Evolutionary conservation across 1,140 invertebrate genomes (phyloP).

Genomic region (Micrasema longulum): DNA sequence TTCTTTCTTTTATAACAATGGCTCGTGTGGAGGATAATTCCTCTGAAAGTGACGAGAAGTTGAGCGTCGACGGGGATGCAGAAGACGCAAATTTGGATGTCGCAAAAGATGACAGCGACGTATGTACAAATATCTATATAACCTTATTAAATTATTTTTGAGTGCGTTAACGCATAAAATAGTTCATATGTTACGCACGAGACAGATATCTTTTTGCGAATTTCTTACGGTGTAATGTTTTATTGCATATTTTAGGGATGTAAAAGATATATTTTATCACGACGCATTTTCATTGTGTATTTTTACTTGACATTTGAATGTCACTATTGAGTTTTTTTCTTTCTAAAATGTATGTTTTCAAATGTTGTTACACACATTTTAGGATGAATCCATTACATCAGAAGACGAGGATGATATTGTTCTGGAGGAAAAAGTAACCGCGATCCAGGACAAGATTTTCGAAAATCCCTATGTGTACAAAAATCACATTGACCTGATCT

Average conservation of each 20-base stretch:
- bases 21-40: slow-evolving; percentile 43
- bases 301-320: slow-evolving; percentile 26
- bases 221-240: background rate
- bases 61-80: slow-evolving; percentile 39
- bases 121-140: slow-evolving; percentile 33
- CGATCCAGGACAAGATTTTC: slow-evolving; percentile 44
- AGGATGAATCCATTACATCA: slow-evolving; percentile 48
- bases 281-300: slow-evolving; percentile 20
- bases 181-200: background rate
- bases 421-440: slow-evolving; percentile 34
- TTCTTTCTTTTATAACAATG: slow-evolving; percentile 10
- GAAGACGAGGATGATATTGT: slow-evolving; percentile 46
- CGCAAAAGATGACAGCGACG: slow-evolving; percentile 44
- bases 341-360: background rate
- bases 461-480: slow-evolving; percentile 50
- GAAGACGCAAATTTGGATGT: slow-evolving; percentile 40
- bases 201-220: background rate
- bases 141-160: slow-evolving; percentile 26
- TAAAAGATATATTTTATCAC: background rate
- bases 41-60: slow-evolving; percentile 43
- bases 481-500: slow-evolving; percentile 43
- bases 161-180: background rate
- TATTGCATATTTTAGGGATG: background rate
- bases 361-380: background rate
- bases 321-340: background rate